Evolutionary conservation across 2,113 vertebrate genomes (phyloP), one percentile per base, ranked within the genome.

Genomic region (Dipodomys spectabilis): DNA sequence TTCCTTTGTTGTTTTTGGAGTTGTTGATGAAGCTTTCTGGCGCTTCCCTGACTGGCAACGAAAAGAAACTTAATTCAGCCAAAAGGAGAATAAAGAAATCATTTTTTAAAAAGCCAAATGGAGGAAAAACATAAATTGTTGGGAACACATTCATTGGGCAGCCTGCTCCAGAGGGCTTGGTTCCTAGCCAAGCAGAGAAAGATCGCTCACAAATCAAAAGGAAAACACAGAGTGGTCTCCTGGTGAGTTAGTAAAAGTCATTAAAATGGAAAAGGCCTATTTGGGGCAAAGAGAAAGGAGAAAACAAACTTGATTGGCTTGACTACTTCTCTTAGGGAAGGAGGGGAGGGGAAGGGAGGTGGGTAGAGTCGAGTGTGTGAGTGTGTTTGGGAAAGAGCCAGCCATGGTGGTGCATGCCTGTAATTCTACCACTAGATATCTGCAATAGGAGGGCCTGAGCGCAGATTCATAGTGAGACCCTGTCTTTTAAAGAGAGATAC

Each of bases 301-400:
- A 16, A 4, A 16, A 4, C 4, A 1, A 9, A 2, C n/a, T 18
- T 30, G 45, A 9, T 20, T 69, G 69, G 13, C 20, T 2, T n/a
- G 22, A 6, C 12, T 6, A 18, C 20, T 25, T 19, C n/a, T 93
- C 82, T 35, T 73, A 3, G 20, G 27, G 15, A 11, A 68, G 27
- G 20, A 45, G 68, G 32, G 2, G 53, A 73, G 28, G 4, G 15
- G 15, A 13, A 13, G 53, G 53, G 15, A 4, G 53, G 53, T 1
- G 4, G 53, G 53, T 4, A 16, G 15, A 57, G 15, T 11, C 12
- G 15, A 57, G 53, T 4, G 53, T 15, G 53, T 15, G 53, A 57
- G 53, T 35, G 18, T 53, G 28, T 7, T 32, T 71, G 39, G 19
- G 10, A 23, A 78, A 18, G 78, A 27, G 62, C 60, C 60, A 62